A percentile compares a stretch with the other conserved stretches of the same genome.
Conservation (phyloP, 2,113 vertebrate species). For the Psilopsiagon aymara region DNA sequence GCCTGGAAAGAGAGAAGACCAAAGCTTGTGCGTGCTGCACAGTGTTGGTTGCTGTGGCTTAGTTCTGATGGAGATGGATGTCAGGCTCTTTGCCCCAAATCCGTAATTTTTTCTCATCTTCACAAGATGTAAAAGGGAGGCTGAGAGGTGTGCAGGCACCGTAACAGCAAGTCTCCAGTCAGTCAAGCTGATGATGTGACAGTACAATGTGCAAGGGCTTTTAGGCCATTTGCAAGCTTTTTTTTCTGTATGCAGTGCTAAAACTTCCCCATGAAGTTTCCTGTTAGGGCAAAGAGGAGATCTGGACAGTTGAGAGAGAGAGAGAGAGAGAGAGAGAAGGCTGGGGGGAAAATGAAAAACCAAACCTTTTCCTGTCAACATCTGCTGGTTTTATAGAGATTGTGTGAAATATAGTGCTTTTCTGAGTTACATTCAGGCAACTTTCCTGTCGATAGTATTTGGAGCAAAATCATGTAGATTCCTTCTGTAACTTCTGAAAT, state of each 20-base stretch:
- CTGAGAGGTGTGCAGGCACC: neutral
- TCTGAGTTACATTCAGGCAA: neutral
- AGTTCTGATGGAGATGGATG: rapidly evolving
- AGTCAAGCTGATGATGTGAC: neutral
- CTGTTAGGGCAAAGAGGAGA: conserved; percentile 26
- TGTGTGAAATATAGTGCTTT: neutral
- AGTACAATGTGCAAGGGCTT: neutral
- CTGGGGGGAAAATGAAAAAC: neutral
- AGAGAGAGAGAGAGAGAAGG: neutral
- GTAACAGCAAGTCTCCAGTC: neutral
- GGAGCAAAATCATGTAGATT: neutral
- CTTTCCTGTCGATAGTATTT: neutral
- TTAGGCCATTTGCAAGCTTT: neutral
- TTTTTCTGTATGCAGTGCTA: neutral
- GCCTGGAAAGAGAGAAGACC: neutral
- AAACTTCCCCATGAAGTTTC: conserved; percentile 19
- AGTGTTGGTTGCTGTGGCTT: neutral
- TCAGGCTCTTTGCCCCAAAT: neutral
- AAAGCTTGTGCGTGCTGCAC: rapidly evolving
- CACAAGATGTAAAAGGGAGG: neutral
- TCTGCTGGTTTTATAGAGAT: neutral
- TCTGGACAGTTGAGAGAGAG: neutral
- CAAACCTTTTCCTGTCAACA: conserved; percentile 19
- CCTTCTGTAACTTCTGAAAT: neutral
- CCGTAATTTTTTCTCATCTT: neutral